phyloP scores from a whole-genome alignment of 2,888 invertebrate genomes.

The Hirtodrosophila confusa region DNA sequence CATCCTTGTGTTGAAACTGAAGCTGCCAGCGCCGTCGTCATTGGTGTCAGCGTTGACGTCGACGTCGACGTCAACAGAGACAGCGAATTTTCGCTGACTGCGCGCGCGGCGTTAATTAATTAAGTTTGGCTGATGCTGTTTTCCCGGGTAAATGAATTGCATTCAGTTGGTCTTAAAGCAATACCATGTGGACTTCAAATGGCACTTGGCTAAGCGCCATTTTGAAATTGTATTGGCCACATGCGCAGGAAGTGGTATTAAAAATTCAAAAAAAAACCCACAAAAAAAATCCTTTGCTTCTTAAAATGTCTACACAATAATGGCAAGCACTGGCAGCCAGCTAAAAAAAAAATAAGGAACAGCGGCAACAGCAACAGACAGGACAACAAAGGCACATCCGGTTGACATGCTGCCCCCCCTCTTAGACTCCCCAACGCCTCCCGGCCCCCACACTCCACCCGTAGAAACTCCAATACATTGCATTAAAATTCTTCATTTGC shows the following conservation, averaged over 20 bases:
- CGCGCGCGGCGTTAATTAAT: slow-evolving; percentile 37
- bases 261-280: slow-evolving; percentile 27
- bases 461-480: slow-evolving; percentile 72
- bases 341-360: slow-evolving; percentile 9
- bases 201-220: slow-evolving; percentile 58
- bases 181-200: slow-evolving; percentile 9
- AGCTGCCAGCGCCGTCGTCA: slow-evolving; percentile 13
- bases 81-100: slow-evolving; percentile 1
- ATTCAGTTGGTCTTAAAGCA: slow-evolving; percentile 19
- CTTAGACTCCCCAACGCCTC: not conserved
- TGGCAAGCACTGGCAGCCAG: slow-evolving; percentile 10
- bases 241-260: slow-evolving; percentile 30
- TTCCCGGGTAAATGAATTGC: too few relatives aligned
- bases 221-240: slow-evolving; percentile 56
- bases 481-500: slow-evolving; percentile 77
- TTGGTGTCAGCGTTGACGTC: slow-evolving; percentile 5
- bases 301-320: slow-evolving; percentile 77
- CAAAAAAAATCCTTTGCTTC: slow-evolving; percentile 77
- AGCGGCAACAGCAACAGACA: slow-evolving; percentile 1
- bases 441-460: not conserved
- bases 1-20: slow-evolving; percentile 68
- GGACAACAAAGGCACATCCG: slow-evolving; percentile 35
- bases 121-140: slow-evolving; percentile 7
- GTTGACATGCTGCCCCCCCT: not conserved
- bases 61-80: slow-evolving; percentile 2